Evolutionary conservation across 2,113 vertebrate genomes (phyloP), one percentile per base, ranked within the genome.

Genomic region (Anolis carolinensis): DNA sequence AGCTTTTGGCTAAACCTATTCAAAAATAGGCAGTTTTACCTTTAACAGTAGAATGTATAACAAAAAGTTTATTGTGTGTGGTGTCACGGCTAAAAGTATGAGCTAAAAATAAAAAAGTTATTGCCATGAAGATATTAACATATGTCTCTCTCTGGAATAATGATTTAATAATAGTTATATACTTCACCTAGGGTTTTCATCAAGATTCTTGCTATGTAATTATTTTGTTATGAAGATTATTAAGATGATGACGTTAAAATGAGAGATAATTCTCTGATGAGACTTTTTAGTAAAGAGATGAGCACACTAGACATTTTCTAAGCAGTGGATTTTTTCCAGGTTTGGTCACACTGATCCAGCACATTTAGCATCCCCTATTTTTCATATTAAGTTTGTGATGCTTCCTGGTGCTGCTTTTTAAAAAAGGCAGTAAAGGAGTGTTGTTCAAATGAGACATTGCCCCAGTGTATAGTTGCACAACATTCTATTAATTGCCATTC

Each of bases 1-100:
- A 65, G 21, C 65, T 27, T 68, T 27, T 11, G 75, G 30, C 36
- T 86, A 78, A 81, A 65, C 36, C 48, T 87, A 27, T 75, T 90
- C 79, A 63, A 79, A 55, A 62, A 74, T 85, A 84, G 68, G 2
- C 34, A 65, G 39, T 34, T n/a, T 13, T 84, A 78, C 11, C 4
- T 62, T 85, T 80, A 75, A 77, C 68, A 82, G 50, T 13, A 55
- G 77, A 81, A 80, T 74, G 62, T 13, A n/a, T 30, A 20, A 4
- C 20, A 4, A 50, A 14, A 67, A 77, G 23, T 8, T 44, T 36
- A 10, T 36, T 36, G 16, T 32, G 48, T 72, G 27, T 55, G 25
- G 44, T 23, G 1, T n/a, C 14, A 32, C n/a, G 27, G 25, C 27
- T 71, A 62, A 84, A 44, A 63, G 20, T 48, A 7, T 68, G 39